phyloP scores from a whole-genome alignment of 2,113 vertebrate genomes.

The Ciconia boyciana region DNA sequence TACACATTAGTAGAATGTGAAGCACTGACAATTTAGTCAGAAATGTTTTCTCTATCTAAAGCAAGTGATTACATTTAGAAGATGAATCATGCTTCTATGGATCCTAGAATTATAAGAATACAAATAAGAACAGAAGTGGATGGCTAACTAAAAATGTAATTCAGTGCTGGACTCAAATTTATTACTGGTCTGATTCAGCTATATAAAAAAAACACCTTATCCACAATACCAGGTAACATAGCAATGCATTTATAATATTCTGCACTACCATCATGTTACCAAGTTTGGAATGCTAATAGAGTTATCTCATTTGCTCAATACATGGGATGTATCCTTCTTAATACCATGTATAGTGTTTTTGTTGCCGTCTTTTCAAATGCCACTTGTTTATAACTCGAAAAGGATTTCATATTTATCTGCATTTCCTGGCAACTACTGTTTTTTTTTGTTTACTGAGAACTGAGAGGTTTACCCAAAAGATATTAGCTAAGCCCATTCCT shows the following conservation, averaged over 20 bases:
- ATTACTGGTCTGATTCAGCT: neutral
- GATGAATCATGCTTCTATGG: neutral
- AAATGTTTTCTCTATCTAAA: neutral
- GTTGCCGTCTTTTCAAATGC: neutral
- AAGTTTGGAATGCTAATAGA: neutral
- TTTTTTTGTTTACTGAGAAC: neutral
- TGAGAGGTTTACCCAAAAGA: neutral
- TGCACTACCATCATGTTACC: neutral
- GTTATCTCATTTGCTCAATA: neutral
- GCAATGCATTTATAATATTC: neutral
- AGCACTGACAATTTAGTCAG: neutral
- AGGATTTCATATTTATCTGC: neutral
- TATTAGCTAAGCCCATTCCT: neutral
- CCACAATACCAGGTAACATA: neutral
- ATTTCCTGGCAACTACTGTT: neutral
- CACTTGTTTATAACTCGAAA: neutral
- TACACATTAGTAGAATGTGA: neutral
- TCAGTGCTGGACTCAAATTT: neutral
- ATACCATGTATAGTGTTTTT: neutral
- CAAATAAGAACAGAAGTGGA: neutral
- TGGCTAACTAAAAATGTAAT: neutral
- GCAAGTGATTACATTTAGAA: neutral
- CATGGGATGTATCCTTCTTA: neutral
- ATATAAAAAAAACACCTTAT: neutral
- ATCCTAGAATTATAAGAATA: neutral